These are phyloP conservation scores for Eutrigla gurnardus DNA, from an alignment of 2,797 vertebrate genomes.

Conservation along the genomic window DNA sequence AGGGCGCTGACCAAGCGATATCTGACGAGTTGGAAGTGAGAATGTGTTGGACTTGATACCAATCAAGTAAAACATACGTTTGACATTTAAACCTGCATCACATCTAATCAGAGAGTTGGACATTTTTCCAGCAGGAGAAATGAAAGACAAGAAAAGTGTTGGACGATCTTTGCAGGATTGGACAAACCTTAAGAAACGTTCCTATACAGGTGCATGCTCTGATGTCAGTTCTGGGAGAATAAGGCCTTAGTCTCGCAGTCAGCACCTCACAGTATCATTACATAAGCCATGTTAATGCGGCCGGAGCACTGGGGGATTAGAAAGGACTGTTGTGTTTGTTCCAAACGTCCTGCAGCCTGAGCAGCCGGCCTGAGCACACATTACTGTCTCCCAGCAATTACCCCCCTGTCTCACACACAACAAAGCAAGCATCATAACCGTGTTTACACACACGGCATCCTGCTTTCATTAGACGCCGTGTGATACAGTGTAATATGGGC, in stretches of 20 bases:
- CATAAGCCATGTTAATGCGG: slow-evolving; percentile 24
- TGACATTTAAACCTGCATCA: too few relatives aligned
- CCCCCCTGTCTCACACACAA: slow-evolving; percentile 40
- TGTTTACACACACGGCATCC: neutral
- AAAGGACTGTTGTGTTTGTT: neutral
- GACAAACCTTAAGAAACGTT: too few relatives aligned
- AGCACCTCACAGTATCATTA: slow-evolving; percentile 19
- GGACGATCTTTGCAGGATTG: too few relatives aligned
- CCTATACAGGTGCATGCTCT: neutral
- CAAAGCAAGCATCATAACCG: slow-evolving; percentile 56
- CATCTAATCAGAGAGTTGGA: too few relatives aligned
- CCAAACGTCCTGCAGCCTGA: slow-evolving; percentile 13
- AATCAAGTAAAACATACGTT: too few relatives aligned
- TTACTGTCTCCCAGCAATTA: slow-evolving; percentile 57
- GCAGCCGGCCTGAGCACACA: slow-evolving; percentile 30
- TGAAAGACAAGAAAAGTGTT: too few relatives aligned
- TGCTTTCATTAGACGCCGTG: neutral
- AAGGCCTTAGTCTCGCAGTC: slow-evolving; percentile 4
- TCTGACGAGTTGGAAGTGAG: too few relatives aligned
- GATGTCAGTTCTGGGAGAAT: neutral
- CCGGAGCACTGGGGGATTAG: slow-evolving; percentile 6
- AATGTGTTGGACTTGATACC: too few relatives aligned
- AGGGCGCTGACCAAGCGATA: too few relatives aligned
- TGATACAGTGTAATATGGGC: slow-evolving; percentile 5
- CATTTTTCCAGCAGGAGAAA: too few relatives aligned